Percentiles rank a stretch among this genome's conserved stretches.
phyloP scores from a whole-genome alignment of 2,113 vertebrate genomes.

The Anolis carolinensis region DNA sequence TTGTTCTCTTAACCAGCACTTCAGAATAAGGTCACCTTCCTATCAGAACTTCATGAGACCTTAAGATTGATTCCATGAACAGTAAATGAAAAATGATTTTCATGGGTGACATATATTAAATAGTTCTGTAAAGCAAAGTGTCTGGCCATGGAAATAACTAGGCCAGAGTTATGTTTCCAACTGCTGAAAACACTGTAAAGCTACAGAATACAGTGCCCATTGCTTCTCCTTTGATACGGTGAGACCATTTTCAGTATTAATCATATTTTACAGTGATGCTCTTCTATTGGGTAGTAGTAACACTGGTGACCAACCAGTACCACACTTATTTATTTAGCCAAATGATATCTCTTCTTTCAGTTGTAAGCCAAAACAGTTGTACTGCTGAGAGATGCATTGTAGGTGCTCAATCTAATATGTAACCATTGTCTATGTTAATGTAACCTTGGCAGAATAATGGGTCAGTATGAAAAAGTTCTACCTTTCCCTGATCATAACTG shows the following conservation, averaged over 20 bases:
- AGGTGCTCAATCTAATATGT: too few relatives aligned
- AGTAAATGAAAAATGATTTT: conserved; percentile 43
- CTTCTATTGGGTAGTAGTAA: neutral
- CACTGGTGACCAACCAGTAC: conserved; percentile 13
- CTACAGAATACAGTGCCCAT: conserved; percentile 59
- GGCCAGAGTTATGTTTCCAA: conserved; percentile 16
- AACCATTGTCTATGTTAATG: too few relatives aligned
- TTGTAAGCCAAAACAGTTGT: neutral
- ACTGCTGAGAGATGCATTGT: too few relatives aligned
- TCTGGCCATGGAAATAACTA: conserved; percentile 30
- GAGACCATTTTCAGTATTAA: conserved; percentile 37
- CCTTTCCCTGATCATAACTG: too few relatives aligned
- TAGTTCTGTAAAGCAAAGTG: conserved; percentile 32
- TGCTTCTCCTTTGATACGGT: conserved; percentile 53
- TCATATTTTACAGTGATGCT: neutral
- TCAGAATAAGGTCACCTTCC: conserved; percentile 2
- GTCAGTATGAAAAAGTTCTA: too few relatives aligned
- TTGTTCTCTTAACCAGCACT: neutral
- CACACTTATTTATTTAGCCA: neutral
- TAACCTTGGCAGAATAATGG: too few relatives aligned
- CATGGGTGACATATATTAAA: conserved; percentile 25
- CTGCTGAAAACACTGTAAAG: conserved; percentile 35
- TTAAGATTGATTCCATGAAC: neutral
- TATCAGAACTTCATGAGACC: neutral
- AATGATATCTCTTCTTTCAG: neutral